Evolutionary conservation across 2,113 vertebrate genomes (phyloP).

Genomic region (Ceratotherium simum): DNA sequence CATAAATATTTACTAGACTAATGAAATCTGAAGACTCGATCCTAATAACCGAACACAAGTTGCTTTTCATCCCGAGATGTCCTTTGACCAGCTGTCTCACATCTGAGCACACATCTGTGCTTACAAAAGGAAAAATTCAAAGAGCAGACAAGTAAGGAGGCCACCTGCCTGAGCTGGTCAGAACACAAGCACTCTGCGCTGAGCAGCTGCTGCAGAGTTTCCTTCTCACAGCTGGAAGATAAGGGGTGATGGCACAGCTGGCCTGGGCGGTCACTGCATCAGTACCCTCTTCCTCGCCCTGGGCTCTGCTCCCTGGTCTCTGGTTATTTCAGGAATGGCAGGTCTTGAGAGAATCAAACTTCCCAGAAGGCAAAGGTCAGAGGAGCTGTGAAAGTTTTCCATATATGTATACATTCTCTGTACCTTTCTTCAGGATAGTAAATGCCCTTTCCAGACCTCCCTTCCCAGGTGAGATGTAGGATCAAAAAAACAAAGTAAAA

Average conservation of each 20-base stretch:
- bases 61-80: neutral
- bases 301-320: neutral
- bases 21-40: conserved; percentile 51
- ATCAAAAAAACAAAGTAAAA: conserved; percentile 47
- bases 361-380: neutral
- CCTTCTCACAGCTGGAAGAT: neutral
- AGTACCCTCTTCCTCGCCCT: neutral
- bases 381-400: neutral
- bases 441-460: neutral
- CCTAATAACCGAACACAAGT: conserved; percentile 14
- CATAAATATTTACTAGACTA: conserved; percentile 59
- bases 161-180: neutral
- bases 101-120: neutral
- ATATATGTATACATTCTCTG: neutral
- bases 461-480: conserved; percentile 16
- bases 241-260: neutral
- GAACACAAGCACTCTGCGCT: neutral
- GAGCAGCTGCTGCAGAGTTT: neutral
- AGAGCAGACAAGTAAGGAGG: conserved; percentile 19
- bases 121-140: conserved; percentile 29
- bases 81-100: conserved; percentile 67
- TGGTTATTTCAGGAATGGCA: neutral
- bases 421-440: neutral
- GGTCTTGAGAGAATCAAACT: neutral
- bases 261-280: neutral